A percentile compares a stretch with the other conserved stretches of the same genome.
phyloP scores from a whole-genome alignment of 1,140 invertebrate genomes.

The Drosophila busckii region DNA sequence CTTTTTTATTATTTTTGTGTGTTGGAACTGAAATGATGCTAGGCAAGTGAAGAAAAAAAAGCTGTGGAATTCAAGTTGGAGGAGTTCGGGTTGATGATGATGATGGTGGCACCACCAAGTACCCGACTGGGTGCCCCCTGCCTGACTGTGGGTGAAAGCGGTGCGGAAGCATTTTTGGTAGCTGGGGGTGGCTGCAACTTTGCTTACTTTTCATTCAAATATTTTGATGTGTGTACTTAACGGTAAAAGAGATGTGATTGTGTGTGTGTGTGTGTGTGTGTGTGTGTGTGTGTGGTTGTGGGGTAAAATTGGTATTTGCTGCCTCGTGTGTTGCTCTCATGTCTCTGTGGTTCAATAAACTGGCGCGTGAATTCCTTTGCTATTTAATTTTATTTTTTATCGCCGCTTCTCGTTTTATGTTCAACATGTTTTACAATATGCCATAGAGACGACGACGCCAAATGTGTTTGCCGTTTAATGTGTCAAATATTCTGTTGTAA shows the following conservation, averaged over 20 bases:
- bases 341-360: constrained; percentile 62
- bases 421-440: constrained; percentile 49
- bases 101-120: too few species aligned
- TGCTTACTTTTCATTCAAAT: constrained; percentile 74
- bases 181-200: constrained; percentile 39
- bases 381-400: constrained; percentile 4
- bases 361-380: constrained; percentile 58
- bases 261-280: neutral
- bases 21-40: constrained; percentile 30
- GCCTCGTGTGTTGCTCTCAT: constrained; percentile 2
- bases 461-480: constrained; percentile 44
- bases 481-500: constrained; percentile 61
- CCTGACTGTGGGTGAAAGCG: neutral
- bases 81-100: too few species aligned
- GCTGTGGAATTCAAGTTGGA: too few species aligned
- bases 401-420: constrained; percentile 40
- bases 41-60: constrained; percentile 15
- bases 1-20: too few species aligned
- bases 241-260: neutral
- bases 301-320: constrained; percentile 37
- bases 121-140: too few species aligned
- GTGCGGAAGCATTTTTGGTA: neutral
- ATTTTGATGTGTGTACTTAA: constrained; percentile 50
- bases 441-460: constrained; percentile 18
- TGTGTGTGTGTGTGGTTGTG: neutral